Percentiles rank a stretch among this genome's conserved stretches.
Evolutionary conservation across 2,113 vertebrate genomes (phyloP).

Genomic region (Oreochromis tanganicae): DNA sequence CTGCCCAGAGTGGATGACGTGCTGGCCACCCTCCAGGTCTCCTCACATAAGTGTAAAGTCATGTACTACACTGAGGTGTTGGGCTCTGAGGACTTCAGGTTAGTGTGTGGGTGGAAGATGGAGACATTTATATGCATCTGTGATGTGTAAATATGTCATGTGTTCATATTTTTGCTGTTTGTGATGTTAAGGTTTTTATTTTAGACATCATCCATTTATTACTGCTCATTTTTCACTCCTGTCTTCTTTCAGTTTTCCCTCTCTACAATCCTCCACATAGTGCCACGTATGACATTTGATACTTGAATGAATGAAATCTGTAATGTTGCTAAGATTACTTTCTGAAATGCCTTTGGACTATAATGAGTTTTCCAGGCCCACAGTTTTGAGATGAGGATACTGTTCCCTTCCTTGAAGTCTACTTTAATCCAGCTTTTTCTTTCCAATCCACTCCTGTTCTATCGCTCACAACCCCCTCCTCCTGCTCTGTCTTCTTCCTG

Average conservation of each 20-base stretch:
- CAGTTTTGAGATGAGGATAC: constrained; percentile 14
- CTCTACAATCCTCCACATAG: background rate
- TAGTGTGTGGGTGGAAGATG: background rate
- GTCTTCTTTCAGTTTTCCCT: constrained; percentile 9
- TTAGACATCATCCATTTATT: constrained; percentile 1
- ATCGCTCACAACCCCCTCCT: constrained; percentile 23
- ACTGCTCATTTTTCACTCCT: constrained; percentile 17
- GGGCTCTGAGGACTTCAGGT: constrained; percentile 97
- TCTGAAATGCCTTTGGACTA: background rate
- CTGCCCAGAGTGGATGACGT: constrained; percentile 93
- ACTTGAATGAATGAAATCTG: background rate
- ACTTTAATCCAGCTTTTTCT: constrained; percentile 51
- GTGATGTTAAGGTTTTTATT: constrained; percentile 16
- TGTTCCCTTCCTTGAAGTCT: background rate
- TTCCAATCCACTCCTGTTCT: constrained; percentile 34
- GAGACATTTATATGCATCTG: background rate
- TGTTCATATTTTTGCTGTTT: background rate
- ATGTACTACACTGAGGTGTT: constrained; percentile 98
- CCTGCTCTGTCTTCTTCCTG: constrained; percentile 61
- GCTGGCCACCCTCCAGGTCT: constrained; percentile 92
- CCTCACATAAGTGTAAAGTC: constrained; percentile 97
- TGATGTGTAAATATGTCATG: background rate
- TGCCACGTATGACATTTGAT: constrained; percentile 7
- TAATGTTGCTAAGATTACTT: background rate
- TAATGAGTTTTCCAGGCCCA: background rate